These are phyloP conservation scores for Bicyclus anynana DNA, from an alignment of 1,140 invertebrate species.

Conservation along the genomic window DNA sequence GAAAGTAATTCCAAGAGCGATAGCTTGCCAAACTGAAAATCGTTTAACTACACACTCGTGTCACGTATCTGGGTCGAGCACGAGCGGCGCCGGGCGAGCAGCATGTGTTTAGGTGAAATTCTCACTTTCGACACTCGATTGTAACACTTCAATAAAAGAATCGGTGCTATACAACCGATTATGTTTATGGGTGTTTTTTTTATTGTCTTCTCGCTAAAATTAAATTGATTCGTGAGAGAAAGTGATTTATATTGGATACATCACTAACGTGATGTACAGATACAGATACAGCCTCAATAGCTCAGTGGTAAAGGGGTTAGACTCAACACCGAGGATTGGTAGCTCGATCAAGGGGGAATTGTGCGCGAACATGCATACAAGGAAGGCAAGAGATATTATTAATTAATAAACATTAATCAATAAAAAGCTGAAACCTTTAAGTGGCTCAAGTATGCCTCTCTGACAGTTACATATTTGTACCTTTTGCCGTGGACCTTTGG, in stretches of 20 bases:
- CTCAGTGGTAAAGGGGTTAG: no score
- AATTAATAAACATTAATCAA: conserved; percentile 10
- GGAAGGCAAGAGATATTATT: conserved; percentile 67
- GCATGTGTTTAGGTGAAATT: neutral
- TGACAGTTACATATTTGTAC: no score
- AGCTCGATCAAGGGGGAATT: no score
- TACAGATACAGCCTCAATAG: no score
- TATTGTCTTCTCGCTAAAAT: neutral
- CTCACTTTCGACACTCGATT: neutral
- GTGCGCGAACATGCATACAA: conserved; percentile 63
- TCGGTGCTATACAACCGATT: neutral
- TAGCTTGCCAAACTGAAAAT: neutral
- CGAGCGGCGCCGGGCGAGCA: neutral
- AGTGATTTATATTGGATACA: neutral
- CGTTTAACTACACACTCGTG: neutral
- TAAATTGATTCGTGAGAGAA: neutral
- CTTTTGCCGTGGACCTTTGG: no score
- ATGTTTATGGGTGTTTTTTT: neutral
- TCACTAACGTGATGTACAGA: no score
- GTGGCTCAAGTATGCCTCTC: no score
- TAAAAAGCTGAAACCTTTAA: no score
- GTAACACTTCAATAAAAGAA: neutral
- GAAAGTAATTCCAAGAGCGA: conserved; percentile 13
- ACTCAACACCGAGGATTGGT: no score
- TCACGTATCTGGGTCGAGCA: neutral